phyloP scores from a whole-genome alignment of 2,113 vertebrate species.

The Tyrannus savana region DNA sequence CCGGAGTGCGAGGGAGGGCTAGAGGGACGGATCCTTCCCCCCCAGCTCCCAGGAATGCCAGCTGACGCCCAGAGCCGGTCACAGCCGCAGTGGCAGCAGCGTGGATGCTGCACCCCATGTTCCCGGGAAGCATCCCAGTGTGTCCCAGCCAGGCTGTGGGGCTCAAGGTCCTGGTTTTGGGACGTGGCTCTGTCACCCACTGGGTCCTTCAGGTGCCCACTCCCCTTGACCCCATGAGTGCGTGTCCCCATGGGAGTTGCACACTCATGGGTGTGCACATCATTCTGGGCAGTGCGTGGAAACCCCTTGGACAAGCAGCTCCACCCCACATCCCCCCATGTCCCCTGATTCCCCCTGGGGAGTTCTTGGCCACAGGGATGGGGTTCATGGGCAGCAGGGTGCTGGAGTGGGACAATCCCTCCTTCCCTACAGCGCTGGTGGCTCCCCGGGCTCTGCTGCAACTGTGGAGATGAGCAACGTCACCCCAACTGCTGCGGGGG shows the following conservation, averaged over 20 bases:
- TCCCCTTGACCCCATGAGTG: neutral
- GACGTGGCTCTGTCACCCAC: fast-evolving
- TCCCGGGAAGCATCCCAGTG: neutral
- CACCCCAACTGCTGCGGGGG: neutral
- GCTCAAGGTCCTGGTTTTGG: fast-evolving
- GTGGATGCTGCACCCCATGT: neutral
- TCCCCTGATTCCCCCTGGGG: neutral
- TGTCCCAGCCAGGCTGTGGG: fast-evolving
- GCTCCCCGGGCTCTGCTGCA: neutral
- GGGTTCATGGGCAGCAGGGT: neutral
- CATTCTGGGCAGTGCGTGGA: fast-evolving
- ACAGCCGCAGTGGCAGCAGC: neutral
- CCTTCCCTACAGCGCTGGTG: fast-evolving
- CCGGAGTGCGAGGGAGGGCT: neutral
- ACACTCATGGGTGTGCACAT: fast-evolving
- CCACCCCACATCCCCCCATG: no score
- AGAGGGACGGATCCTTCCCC: neutral
- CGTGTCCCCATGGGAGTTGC: fast-evolving
- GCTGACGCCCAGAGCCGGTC: neutral
- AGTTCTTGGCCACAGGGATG: fast-evolving
- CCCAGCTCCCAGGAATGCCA: neutral
- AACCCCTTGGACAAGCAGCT: neutral
- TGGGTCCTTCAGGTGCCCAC: neutral
- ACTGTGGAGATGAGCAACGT: neutral
- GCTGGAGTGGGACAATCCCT: neutral